phyloP scores from a whole-genome alignment of 2,888 invertebrate genomes.

The Cosmopolites sordidus region DNA sequence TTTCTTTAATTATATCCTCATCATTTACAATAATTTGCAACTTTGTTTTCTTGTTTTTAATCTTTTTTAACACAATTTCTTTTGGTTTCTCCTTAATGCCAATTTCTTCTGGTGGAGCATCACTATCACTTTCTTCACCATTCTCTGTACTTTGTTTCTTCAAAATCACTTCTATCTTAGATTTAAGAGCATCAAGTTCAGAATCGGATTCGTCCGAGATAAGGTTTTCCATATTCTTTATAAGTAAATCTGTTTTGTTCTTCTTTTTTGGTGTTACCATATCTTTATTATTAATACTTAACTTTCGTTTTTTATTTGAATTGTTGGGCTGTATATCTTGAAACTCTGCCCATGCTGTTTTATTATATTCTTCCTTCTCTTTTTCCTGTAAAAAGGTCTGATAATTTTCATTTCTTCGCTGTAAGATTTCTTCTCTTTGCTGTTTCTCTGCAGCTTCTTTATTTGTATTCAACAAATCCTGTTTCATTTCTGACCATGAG shows the following conservation, averaged over 20 bases:
- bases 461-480: conserved; percentile 55
- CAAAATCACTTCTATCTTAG: conserved; percentile 27
- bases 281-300: not conserved
- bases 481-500: conserved; percentile 69
- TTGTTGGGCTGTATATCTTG: conserved; percentile 26
- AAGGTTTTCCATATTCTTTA: not conserved
- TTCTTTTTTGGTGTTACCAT: not conserved
- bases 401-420: conserved; percentile 35
- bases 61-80: conserved; percentile 30
- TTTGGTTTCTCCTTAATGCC: conserved; percentile 34
- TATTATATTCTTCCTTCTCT: conserved; percentile 50
- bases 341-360: conserved; percentile 57
- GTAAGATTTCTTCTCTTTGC: conserved; percentile 46
- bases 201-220: conserved; percentile 21
- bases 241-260: not conserved
- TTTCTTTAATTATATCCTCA: conserved; percentile 6
- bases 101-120: conserved; percentile 36
- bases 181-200: conserved; percentile 27
- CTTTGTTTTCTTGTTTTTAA: conserved; percentile 32
- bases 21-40: conserved; percentile 28
- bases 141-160: conserved; percentile 12
- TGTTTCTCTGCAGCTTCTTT: conserved; percentile 51
- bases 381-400: conserved; percentile 41
- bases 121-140: conserved; percentile 31
- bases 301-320: conserved; percentile 13